Evolutionary conservation across 2,113 vertebrate genomes (phyloP).

Genomic region (Girardinichthys multiradiatus): DNA sequence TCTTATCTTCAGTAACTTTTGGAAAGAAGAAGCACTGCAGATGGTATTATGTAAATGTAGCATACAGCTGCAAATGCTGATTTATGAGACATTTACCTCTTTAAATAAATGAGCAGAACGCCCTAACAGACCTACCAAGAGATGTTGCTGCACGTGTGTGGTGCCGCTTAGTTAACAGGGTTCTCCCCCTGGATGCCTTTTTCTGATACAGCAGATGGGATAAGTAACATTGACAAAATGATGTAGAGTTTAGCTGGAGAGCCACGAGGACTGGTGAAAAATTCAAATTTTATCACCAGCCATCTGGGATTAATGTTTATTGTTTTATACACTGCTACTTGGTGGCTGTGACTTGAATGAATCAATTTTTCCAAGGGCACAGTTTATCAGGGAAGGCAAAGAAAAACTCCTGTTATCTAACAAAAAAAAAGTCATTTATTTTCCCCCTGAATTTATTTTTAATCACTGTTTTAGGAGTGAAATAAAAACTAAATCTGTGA

Average conservation of each 20-base stretch:
- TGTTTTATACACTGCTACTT: slow-evolving; percentile 33
- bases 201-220: slow-evolving; percentile 26
- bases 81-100: slow-evolving; percentile 37
- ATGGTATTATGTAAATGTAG: not conserved
- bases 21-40: not conserved
- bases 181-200: slow-evolving; percentile 32
- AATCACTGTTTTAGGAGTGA: not conserved
- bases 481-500: not conserved
- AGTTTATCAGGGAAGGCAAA: not conserved
- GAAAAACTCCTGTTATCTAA: not conserved
- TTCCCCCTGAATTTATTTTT: not conserved
- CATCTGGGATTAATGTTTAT: slow-evolving; percentile 44
- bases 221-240: slow-evolving; percentile 28
- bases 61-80: slow-evolving; percentile 1
- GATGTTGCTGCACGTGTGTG: slow-evolving; percentile 24
- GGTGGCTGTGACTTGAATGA: slow-evolving; percentile 11
- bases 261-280: slow-evolving; percentile 29
- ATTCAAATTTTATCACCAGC: slow-evolving; percentile 31
- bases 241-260: slow-evolving; percentile 25
- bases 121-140: not conserved
- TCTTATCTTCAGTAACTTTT: slow-evolving; percentile 9
- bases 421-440: not conserved
- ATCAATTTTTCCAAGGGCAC: slow-evolving; percentile 22
- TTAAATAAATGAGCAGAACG: slow-evolving; percentile 2
- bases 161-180: slow-evolving; percentile 22